phyloP scores from a whole-genome alignment of 1,140 invertebrate species.

The Drosophila dunni region DNA sequence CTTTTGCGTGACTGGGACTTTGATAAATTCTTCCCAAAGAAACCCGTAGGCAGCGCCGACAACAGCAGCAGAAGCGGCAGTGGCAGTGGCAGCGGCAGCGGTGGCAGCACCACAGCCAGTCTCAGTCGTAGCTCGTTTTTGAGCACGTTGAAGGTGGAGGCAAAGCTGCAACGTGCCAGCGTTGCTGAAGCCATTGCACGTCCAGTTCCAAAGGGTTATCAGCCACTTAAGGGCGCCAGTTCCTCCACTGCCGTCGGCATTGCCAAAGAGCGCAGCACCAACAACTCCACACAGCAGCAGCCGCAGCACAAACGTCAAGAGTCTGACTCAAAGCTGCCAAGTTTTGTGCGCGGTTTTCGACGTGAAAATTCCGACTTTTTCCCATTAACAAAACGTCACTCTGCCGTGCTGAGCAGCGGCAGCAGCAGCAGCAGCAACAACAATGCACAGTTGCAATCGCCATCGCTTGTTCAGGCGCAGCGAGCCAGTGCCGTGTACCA shows the following conservation, averaged over 20 bases:
- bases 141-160: slow-evolving; percentile 78
- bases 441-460: slow-evolving; percentile 82
- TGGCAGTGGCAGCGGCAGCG: slow-evolving; percentile 29
- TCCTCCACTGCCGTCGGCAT: slow-evolving; percentile 46
- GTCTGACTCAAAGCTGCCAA: slow-evolving; percentile 88
- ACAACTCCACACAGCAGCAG: slow-evolving; percentile 24
- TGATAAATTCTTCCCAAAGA: slow-evolving; percentile 90
- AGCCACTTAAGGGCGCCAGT: slow-evolving; percentile 67
- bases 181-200: slow-evolving; percentile 69
- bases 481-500: slow-evolving; percentile 88
- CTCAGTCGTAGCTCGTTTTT: slow-evolving; percentile 70
- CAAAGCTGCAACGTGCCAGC: slow-evolving; percentile 74
- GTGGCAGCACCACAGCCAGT: slow-evolving; percentile 61
- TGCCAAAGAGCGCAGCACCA: slow-evolving; percentile 60
- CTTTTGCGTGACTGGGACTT: slow-evolving; percentile 93
- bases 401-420: slow-evolving; percentile 87
- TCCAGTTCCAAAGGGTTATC: slow-evolving; percentile 76
- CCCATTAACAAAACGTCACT: slow-evolving; percentile 89
- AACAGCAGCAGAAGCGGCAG: slow-evolving; percentile 19
- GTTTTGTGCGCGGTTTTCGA: slow-evolving; percentile 91
- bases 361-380: slow-evolving; percentile 93
- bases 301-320: slow-evolving; percentile 87
- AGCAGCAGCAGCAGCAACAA: slow-evolving; percentile 84
- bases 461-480: slow-evolving; percentile 71
- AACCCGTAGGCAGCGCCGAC: slow-evolving; percentile 12